Base-by-base conservation (phyloP, 2,888 invertebrate species). In the Tetragnatha montana region DNA sequence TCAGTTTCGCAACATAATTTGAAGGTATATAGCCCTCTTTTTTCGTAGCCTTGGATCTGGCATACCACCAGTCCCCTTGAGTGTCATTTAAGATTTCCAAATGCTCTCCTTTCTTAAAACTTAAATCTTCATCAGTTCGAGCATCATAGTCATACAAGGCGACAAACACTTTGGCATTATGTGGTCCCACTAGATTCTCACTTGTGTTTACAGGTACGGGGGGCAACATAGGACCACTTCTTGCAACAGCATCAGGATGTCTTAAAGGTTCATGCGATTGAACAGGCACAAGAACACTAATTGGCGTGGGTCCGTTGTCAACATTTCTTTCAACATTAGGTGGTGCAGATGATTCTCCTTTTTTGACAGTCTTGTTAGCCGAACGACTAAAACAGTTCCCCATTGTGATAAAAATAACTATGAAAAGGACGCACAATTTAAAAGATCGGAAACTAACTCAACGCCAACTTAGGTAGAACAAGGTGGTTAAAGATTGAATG, bases 11-110 rank as follows among this genome's bases (percentile, higher is more conserved):
- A 93, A 99, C 99, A 95, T 99, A 99, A 94, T 99, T 99, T 92
- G 98, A 98, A 93, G 99, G 99, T 95, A 99, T 99, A 95, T 99
- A 99, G 92, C 99, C 99, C 94, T 99, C 98, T 94, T 97, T 96
- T 94, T 98, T 96, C 85, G 98, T 97, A 93, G 97, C 96, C 95
- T 98, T 98, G 94, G 98, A 98, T 93, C 97, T 96, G 85, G 99
- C 99, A 93, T 98, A 95, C 99, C 99, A 99, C 99, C 99, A 99
- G 94, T 99, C 99, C 92, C 99, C 99, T 95, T 98, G 97, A 92
- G 98, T 98, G 94, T 99, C 99, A 94, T 99, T 99, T 92, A 99
- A 94, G 92, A 99, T 98, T 94, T 99, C 99, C 93, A 99, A 95
- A 94, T 99, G 98, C 94, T 99, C 99, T 86, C 99, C 99, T 94